Conservation (phyloP, 2,113 vertebrate genomes). For the Calypte anna region DNA sequence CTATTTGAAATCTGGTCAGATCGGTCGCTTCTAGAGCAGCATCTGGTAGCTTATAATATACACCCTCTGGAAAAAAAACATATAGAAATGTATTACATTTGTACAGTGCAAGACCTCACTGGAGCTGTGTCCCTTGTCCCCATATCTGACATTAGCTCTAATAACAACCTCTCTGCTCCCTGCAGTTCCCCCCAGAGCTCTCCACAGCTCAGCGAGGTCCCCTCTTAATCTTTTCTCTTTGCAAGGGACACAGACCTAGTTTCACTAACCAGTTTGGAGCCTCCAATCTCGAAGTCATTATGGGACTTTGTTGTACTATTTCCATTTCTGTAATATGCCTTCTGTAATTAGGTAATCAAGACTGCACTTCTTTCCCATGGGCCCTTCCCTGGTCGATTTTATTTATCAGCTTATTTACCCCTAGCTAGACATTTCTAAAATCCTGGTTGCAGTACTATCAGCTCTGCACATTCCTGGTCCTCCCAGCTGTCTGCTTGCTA, state of each 20-base stretch:
- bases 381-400: conserved; percentile 20
- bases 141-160: conserved; percentile 54
- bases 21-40: conserved; percentile 50
- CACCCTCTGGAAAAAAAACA: conserved; percentile 56
- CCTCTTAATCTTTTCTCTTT: conserved; percentile 58
- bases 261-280: conserved; percentile 28
- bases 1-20: conserved; percentile 60
- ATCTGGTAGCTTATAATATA: conserved; percentile 63
- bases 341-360: conserved; percentile 51
- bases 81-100: conserved; percentile 31
- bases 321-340: conserved; percentile 51
- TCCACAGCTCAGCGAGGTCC: background rate
- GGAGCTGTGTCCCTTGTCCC: conserved; percentile 40
- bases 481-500: background rate
- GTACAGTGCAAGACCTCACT: conserved; percentile 51
- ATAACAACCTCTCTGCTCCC: background rate
- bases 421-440: background rate
- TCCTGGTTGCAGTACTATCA: background rate
- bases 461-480: background rate
- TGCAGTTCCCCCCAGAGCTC: conserved; percentile 9
- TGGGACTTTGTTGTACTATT: conserved; percentile 40
- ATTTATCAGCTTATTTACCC: conserved; percentile 59
- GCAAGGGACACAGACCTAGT: conserved; percentile 36
- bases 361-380: background rate
- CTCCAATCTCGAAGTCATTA: conserved; percentile 10